phyloP scores from a whole-genome alignment of 35 echinoderm and acorn worm genomes.

The Ophiothrix spiculata region DNA sequence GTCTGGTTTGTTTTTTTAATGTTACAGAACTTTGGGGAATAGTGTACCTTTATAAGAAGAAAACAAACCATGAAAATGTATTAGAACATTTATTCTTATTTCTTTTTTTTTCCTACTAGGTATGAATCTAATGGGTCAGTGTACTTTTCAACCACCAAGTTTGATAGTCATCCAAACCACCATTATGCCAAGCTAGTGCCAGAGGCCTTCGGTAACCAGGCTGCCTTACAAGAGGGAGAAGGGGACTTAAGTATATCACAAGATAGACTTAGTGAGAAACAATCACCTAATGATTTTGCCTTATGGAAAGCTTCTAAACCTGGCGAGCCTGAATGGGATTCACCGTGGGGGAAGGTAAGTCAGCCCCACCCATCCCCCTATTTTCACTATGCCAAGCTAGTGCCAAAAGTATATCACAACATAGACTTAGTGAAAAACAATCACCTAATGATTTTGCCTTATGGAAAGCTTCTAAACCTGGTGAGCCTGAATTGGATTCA shows the following conservation, averaged over 20 bases:
- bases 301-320: conserved; percentile 98
- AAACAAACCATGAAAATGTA: no score
- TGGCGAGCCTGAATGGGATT: conserved; percentile 94
- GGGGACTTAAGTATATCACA: conserved; percentile 86
- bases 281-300: conserved; percentile 86
- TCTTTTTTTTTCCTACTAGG: conserved; percentile 23
- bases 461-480: conserved; percentile 97
- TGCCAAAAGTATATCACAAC: conserved; percentile 81
- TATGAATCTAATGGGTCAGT: conserved; percentile 98
- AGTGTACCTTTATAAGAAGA: no score
- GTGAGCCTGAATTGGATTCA: conserved; percentile 93
- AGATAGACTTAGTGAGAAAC: conserved; percentile 85
- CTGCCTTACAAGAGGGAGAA: conserved; percentile 73
- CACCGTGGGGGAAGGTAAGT: conserved; percentile 93
- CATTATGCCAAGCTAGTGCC: conserved; percentile 96
- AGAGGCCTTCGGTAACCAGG: conserved; percentile 73
- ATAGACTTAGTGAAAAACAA: conserved; percentile 82
- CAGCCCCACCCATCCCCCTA: no score
- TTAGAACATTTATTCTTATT: no score
- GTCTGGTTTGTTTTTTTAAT: no score
- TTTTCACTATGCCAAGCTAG: conserved; percentile 95
- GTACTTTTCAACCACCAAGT: conserved; percentile 89
- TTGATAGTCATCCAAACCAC: conserved; percentile 62
- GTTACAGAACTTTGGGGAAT: no score
- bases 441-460: conserved; percentile 91